Base-by-base conservation (phyloP, 1,140 invertebrate genomes). In the Hypsibius dujardini region DNA sequence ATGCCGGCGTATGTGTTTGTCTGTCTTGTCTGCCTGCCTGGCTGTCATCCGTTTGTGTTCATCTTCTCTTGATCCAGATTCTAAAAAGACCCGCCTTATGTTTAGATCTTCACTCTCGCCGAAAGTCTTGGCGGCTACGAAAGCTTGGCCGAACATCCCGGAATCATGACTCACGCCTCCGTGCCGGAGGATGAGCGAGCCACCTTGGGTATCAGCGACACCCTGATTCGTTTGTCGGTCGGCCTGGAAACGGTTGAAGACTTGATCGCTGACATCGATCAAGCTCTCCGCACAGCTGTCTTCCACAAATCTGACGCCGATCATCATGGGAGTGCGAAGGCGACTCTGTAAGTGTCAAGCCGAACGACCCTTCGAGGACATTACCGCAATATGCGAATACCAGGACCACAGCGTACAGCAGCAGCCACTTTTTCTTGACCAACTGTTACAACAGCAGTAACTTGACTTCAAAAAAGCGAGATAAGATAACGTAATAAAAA, bases 71-170 rank as follows among this genome's bases (percentile, higher is more conserved):
- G n/a, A 56, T n/a, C 7, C 15, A 40, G 47, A 70, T 73, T 45
- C 15, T 7, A 28, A 42, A 12, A 28, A 45, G 28, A 69, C 46
- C 40, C 15, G 7, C 7, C 40, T 28, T 69, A 12, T 69, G 7
- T 50, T 3, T 47, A 81, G 78, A 71, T 82, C 46, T 82, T 97
- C 77, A 87, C 85, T 1, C 79, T 96, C n/a, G 94, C 94, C 12
- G 93, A 95, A 80, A 95, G 91, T 80, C 83, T 98, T 47, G 95
- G 95, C 70, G 93, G 93, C 70, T 95, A 88, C 78, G 94, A 98
- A 79, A 95, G 91, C 79, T 84, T 98, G 50, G 82, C 82, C 72
- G 85, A 86, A 67, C 70, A 71, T 72, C 80, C 79, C 28, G 76
- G 77, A 15, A 73, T 81, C 12, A 81, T 82, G 79, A 81, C 81